Percentiles rank a stretch among this genome's conserved stretches.
Evolutionary conservation across 1,140 invertebrate genomes (phyloP).

Genomic region (Cydia pomonella): DNA sequence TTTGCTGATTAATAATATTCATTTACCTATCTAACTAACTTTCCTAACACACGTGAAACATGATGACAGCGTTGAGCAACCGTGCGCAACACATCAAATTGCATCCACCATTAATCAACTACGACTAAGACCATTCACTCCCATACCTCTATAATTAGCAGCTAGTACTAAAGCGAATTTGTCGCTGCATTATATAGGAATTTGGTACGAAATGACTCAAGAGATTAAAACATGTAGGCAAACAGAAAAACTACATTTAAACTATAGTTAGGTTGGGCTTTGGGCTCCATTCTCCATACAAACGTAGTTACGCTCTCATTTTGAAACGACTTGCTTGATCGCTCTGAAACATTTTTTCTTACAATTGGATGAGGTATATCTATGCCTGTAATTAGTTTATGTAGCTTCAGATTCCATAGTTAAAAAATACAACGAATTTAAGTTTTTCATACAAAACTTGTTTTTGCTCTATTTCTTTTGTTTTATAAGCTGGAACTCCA

Average conservation of each 20-base stretch:
- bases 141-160: slow-evolving; percentile 3
- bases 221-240: neutral
- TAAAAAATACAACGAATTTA: no score
- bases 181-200: neutral
- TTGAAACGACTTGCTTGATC: no score
- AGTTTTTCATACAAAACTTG: no score
- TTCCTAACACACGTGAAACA: neutral
- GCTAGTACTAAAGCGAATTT: neutral
- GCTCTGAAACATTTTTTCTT: no score
- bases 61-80: slow-evolving; percentile 11
- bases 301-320: no score
- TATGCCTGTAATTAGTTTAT: no score
- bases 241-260: neutral
- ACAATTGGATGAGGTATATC: no score
- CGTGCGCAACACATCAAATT: neutral
- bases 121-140: slow-evolving; percentile 17
- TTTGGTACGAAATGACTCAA: neutral
- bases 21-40: neutral
- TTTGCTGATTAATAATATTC: neutral
- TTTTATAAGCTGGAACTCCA: no score
- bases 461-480: no score
- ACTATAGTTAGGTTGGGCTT: no score
- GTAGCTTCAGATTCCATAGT: no score
- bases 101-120: neutral
- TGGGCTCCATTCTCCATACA: no score